Evolutionary conservation across 2,797 vertebrate genomes (phyloP), one percentile per base, ranked within the genome.

Genomic region (Lepidocolaptes lacrymiger): DNA sequence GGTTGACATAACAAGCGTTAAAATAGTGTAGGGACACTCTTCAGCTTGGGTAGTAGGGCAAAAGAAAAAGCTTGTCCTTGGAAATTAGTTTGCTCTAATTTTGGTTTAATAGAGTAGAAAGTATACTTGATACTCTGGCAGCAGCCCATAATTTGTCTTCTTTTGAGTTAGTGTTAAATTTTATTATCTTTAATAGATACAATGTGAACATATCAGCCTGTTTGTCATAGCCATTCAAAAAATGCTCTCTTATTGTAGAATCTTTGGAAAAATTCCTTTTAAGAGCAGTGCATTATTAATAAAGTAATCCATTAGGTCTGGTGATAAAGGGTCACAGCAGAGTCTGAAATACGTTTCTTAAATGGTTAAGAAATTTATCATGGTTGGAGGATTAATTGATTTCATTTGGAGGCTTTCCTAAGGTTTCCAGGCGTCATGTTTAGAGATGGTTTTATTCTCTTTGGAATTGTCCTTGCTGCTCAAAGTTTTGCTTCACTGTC

Each of bases 241-340:
- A 97, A 98, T 96, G 96, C 91, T 92, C 80, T 98, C 97, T 96
- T 98, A 96, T 96, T 97, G 97, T 95, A 97, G 97, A 98, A 98
- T 98, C 73, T 95, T 97, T 2, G 5, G 96, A 98, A 98, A 49
- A 93, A 97, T 97, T 96, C 97, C 97, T 98, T 98, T 98, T 98
- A 98, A 97, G 97, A 97, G 97, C 97, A 98, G 98, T 98, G 97
- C 97, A 98, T 98, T 98, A 98, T 98, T 98, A 98, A 98, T 98
- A 98, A 98, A 98, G 97, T 98, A 98, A 98, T 98, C 97, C 98
- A 98, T 98, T 98, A 98, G 97, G 97, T 98, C 97, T 95, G 97
- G 97, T 97, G 96, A 97, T 97, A 97, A 97, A 98, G 97, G 97
- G 97, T 98, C 97, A 98, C 96, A 95, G 97, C 95, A 96, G 97